Evolutionary conservation across 2,113 vertebrate species (phyloP), one percentile per base, ranked within the genome.

Genomic region (Phylloscopus whistleri): DNA sequence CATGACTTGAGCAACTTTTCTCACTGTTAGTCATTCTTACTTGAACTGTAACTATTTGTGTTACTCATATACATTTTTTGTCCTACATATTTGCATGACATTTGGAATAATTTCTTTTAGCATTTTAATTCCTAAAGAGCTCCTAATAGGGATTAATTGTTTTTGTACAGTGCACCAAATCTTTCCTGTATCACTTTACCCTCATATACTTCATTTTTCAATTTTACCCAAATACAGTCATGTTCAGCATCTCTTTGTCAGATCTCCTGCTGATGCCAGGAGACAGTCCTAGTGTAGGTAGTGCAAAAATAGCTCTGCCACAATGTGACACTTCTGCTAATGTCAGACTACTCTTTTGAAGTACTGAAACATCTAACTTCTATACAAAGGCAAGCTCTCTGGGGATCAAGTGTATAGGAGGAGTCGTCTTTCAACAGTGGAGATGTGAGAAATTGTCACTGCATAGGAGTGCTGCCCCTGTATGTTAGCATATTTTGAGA

Each of bases 261-360:
- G 86, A 81, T 84, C 59, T 87, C 33, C 67, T 49, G 30, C 58
- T 93, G 89, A 69, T 87, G 37, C 49, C 46, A 73, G 55, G 46
- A 91, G 74, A 87, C 58, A 79, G 21, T 84, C 77, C 24, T 87
- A 60, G 69, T 44, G 27, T 46, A 84, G 66, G n/a, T 77, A 84
- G 81, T 58, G 30, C 62, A 89, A 94, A 92, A 89, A 94, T 92
- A 94, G 55, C 52, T 93, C 74, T 87, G 20, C 49, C 48, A 62
- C 51, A 83, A 67, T 85, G 35, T 95, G 88, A 83, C 72, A 77
- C 64, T 94, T 85, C 55, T 83, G 26, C 33, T 77, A 69, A 78
- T 85, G 69, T 91, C 94, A 96, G 55, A 70, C 53, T 89, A 66
- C 13, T 85, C 67, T 70, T 93, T 44, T 95, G 87, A 93, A 89